Evolutionary conservation across 2,113 vertebrate genomes (phyloP).

Genomic region (Petrocephalus zakoni): DNA sequence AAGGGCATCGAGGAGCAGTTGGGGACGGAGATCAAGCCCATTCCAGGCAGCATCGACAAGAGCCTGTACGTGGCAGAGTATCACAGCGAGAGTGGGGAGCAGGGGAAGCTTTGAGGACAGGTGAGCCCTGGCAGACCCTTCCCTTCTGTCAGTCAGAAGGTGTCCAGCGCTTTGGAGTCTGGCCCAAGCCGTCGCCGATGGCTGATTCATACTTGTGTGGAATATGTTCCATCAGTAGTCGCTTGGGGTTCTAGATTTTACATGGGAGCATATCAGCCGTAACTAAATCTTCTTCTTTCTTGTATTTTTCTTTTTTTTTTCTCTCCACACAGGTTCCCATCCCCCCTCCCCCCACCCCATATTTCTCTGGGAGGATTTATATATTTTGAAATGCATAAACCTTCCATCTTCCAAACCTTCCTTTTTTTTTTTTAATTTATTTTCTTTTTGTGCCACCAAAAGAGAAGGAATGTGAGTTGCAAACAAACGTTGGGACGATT

Average conservation of each 20-base stretch:
- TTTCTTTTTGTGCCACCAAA: conserved; percentile 21
- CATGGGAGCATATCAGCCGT: background rate
- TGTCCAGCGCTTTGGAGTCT: background rate
- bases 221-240: background rate
- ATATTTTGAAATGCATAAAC: conserved; percentile 23
- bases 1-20: conserved; percentile 28
- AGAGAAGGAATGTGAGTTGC: background rate
- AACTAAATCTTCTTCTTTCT: background rate
- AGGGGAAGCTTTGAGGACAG: conserved; percentile 19
- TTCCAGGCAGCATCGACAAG: conserved; percentile 24
- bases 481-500: background rate
- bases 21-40: conserved; percentile 26
- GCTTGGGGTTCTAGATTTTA: background rate
- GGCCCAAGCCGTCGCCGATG: background rate
- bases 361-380: conserved; percentile 11
- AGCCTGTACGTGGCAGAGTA: conserved; percentile 28
- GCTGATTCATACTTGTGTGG: background rate
- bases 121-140: background rate
- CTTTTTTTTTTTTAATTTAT: conserved; percentile 1
- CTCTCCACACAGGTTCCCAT: background rate
- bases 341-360: background rate
- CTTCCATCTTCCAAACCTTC: conserved; percentile 13
- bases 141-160: background rate
- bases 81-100: conserved; percentile 21
- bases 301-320: background rate